Base-by-base conservation (phyloP, 1,140 invertebrate species). In the Procambarus clarkii region DNA sequence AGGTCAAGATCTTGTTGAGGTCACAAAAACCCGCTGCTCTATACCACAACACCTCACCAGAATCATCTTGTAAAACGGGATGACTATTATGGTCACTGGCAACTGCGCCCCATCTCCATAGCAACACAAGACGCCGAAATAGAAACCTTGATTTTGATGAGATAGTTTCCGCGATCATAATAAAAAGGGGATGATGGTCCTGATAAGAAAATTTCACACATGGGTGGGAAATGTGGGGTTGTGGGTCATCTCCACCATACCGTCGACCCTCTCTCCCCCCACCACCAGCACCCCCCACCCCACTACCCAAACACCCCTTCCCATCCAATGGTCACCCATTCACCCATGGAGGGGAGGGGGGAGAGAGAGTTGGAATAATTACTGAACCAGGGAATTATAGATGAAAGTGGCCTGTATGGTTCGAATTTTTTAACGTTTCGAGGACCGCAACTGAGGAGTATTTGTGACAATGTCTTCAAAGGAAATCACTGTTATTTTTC, bases 171-270 rank as follows among this genome's bases (percentile, higher is more conserved):
- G 81, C 82, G 82, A 79, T 85, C 82, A 85, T 91, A 91, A 91
- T 91, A 91, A 85, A 54, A 85, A 69, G 45, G 60, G 74, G 88
- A 91, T 91, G 82, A 85, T 89, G 87, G 87, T 48, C 64, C 58
- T 91, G 88, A 91, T 91, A 91, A 85, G 82, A 78, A 91, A 91
- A 91, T 91, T 91, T 91, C 88, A 91, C 88, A 91, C 88, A 79
- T 84, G 81, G 88, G 74, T 85, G 86, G 44, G 86, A 64, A 79
- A 44, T 54, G 69, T 83, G 71, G 83, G n/a, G 13, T 44, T 85
- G 64, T 85, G 83, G 69, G 45, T 50, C n/a, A 69, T 58, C 34
- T 46, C n/a, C 60, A 60, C 8, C 34, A 9, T 44, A 3, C 18
- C 48, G 13, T n/a, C n/a, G n/a, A n/a, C n/a, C 50, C 50, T 54